Evolutionary conservation across 2,888 invertebrate species (phyloP), one percentile per base, ranked within the genome.

Genomic region (Coenonympha glycerion): DNA sequence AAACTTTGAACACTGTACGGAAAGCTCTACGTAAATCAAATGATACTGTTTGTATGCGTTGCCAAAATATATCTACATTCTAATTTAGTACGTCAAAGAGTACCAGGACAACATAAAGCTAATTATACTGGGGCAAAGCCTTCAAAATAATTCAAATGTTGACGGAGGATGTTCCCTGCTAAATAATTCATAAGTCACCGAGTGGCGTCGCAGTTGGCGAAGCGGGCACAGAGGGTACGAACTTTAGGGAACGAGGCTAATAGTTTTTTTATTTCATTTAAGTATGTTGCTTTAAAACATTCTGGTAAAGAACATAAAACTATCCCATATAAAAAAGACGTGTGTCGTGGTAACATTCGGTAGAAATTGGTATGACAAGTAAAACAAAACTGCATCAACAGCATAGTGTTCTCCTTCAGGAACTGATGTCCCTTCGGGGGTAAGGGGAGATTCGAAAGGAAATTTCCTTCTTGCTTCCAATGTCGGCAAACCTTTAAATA

Each of bases 71-170:
- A 36, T n/a, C n/a, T 21, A 36, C 19, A 11, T 36, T 47, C 16
- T 41, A 28, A 37, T 15, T 37, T 44, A 33, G 31, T 6, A 21
- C 18, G 31, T 24, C 31, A 30, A 34, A 47, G 30, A 49, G 21
- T 44, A 31, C 33, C 45, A 33, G 49, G 49, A 45, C 33, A 26
- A 37, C 39, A 41, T 45, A 55, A 52, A 64, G 68, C 69, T 79
- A 76, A 78, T 79, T 76, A 80, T 77, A 73, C 73, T 72, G 66
- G 69, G 73, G 67, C 62, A 66, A 73, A 69, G 67, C 66, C 71
- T 72, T 73, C 75, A 76, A 82, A 80, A 80, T 80, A 82, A 81
- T 79, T 79, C 73, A 77, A 78, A 80, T 73, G 71, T 70, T 72
- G 70, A 72, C 72, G 61, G 67, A 71, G 74, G 75, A 69, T 69